Evolutionary conservation across 1,140 invertebrate genomes (phyloP).

Genomic region (Lasaia peninsularis): DNA sequence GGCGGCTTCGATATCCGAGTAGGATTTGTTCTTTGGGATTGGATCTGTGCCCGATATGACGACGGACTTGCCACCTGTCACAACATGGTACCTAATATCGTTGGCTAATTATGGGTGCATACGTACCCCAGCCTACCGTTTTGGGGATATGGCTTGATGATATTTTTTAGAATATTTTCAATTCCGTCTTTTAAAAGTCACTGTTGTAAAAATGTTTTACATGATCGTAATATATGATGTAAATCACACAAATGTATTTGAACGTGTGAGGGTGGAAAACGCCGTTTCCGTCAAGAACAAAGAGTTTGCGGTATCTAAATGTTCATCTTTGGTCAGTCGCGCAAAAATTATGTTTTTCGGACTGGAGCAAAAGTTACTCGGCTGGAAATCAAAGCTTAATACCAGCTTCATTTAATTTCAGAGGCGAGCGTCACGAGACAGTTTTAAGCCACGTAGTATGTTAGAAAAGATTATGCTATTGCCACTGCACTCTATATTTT

Average conservation of each 20-base stretch:
- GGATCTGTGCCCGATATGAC: too few relatives aligned
- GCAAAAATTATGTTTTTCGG: constrained; percentile 77
- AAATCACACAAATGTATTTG: background rate
- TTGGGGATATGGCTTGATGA: too few relatives aligned
- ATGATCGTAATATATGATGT: background rate
- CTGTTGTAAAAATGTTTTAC: background rate
- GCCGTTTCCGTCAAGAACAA: constrained; percentile 55
- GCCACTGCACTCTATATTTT: background rate
- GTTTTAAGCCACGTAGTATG: background rate
- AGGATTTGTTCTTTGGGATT: too few relatives aligned
- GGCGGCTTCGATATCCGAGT: too few relatives aligned
- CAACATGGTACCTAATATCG: too few relatives aligned
- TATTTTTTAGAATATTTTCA: too few relatives aligned
- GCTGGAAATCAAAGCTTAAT: constrained; percentile 45
- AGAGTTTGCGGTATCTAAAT: constrained; percentile 69
- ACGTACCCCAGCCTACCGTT: too few relatives aligned
- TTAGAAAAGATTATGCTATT: background rate
- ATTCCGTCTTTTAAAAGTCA: too few relatives aligned
- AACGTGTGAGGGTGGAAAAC: constrained; percentile 35
- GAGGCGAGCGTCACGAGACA: background rate
- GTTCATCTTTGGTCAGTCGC: constrained; percentile 72
- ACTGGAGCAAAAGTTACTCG: constrained; percentile 48
- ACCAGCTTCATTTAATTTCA: constrained; percentile 54
- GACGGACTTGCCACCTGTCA: too few relatives aligned
- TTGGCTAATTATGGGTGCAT: too few relatives aligned